Evolutionary conservation across 2,888 invertebrate genomes (phyloP).

Genomic region (Drepana falcataria): DNA sequence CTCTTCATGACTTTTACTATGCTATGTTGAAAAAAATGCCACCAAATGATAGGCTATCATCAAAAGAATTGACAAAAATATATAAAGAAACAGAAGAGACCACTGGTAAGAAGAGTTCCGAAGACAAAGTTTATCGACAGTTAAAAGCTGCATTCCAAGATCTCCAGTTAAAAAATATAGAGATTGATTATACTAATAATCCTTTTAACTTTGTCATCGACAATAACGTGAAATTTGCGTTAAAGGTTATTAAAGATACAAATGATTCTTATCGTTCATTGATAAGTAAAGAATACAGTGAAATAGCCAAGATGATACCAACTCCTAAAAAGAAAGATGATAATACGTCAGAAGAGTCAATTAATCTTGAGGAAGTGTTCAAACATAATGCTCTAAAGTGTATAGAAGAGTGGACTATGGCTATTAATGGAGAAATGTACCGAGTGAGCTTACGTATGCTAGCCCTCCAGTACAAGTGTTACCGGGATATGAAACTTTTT

Average conservation of each 20-base stretch:
- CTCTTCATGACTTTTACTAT: constrained; percentile 66
- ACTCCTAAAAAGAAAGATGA: constrained; percentile 54
- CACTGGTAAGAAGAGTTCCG: constrained; percentile 43
- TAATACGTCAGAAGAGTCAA: constrained; percentile 36
- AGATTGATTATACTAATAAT: constrained; percentile 61
- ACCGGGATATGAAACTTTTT: constrained; percentile 62
- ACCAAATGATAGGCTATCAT: constrained; percentile 46
- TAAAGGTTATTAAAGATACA: constrained; percentile 53
- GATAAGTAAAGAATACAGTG: constrained; percentile 55
- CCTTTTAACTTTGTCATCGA: constrained; percentile 63
- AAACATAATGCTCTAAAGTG: constrained; percentile 60
- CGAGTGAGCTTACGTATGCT: constrained; percentile 65
- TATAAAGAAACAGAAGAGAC: constrained; percentile 49
- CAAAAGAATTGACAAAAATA: constrained; percentile 62
- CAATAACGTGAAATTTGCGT: constrained; percentile 58
- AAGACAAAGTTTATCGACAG: constrained; percentile 60
- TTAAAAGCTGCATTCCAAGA: constrained; percentile 54
- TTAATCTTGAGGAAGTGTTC: constrained; percentile 51
- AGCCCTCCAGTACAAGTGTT: constrained; percentile 55
- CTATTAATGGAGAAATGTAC: constrained; percentile 75
- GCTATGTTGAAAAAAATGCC: constrained; percentile 60
- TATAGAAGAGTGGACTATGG: constrained; percentile 79
- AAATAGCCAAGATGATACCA: constrained; percentile 51
- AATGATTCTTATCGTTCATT: constrained; percentile 50
- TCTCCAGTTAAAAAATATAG: constrained; percentile 52